These are phyloP conservation scores for Rhodophaea formosa DNA, from an alignment of 2,888 invertebrate species.

Conservation along the genomic window DNA sequence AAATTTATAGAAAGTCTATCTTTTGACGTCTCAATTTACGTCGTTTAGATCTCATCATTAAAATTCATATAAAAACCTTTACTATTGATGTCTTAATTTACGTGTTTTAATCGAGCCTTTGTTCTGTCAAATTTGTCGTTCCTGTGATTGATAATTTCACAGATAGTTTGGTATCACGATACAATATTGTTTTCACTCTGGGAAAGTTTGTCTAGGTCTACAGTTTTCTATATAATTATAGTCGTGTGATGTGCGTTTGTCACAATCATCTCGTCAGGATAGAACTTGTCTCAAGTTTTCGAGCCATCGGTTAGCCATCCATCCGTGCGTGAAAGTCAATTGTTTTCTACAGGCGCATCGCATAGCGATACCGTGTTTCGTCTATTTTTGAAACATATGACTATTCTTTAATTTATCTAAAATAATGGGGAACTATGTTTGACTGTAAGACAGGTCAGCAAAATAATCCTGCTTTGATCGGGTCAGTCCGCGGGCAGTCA, in stretches of 20 bases:
- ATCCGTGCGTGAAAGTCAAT: slow-evolving; percentile 1
- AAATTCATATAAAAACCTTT: too few species aligned
- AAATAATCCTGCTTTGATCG: neutral
- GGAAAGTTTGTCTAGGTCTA: neutral
- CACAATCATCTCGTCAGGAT: neutral
- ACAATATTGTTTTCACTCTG: neutral
- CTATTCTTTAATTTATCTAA: too few species aligned
- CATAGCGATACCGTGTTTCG: slow-evolving; percentile 2
- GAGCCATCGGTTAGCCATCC: slow-evolving; percentile 13
- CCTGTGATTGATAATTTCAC: neutral
- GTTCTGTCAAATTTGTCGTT: slow-evolving; percentile 1
- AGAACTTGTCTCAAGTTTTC: slow-evolving; percentile 1
- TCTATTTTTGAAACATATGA: neutral
- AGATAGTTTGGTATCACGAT: too few species aligned
- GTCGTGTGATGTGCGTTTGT: neutral
- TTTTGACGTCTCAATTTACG: too few species aligned
- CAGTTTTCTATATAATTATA: neutral
- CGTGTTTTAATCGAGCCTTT: neutral
- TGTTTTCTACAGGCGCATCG: slow-evolving; percentile 4
- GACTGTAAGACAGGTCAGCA: neutral
- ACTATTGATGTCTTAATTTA: neutral
- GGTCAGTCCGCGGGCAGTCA: neutral
- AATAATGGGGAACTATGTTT: too few species aligned
- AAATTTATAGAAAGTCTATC: too few species aligned
- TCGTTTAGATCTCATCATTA: too few species aligned